Evolutionary conservation across 2,888 invertebrate genomes (phyloP).

Genomic region (Steromphala cineraria): DNA sequence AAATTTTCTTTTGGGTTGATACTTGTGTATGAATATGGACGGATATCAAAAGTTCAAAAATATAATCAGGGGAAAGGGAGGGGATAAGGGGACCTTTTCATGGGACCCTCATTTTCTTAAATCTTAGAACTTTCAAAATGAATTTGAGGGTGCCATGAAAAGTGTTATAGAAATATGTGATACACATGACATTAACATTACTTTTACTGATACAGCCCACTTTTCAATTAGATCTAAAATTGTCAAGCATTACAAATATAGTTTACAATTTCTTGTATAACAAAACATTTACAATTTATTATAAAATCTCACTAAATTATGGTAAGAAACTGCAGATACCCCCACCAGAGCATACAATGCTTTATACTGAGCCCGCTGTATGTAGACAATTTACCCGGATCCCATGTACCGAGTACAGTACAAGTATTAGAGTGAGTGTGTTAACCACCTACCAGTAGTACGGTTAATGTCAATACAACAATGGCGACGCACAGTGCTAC

Average conservation of each 20-base stretch:
- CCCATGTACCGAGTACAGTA: background rate
- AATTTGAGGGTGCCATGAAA: background rate
- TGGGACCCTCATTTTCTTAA: background rate
- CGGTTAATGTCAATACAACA: constrained; percentile 70
- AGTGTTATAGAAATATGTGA: background rate
- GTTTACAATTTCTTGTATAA: too few species aligned
- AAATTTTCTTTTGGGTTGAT: background rate
- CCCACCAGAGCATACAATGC: background rate
- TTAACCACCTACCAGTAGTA: constrained; percentile 64
- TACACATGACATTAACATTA: background rate
- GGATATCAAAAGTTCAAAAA: too few species aligned
- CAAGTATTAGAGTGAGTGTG: constrained; percentile 32
- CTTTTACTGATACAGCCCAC: background rate
- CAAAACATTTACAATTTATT: background rate
- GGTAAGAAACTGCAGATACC: background rate
- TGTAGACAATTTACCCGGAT: background rate
- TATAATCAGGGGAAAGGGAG: background rate
- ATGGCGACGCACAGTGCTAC: constrained; percentile 70
- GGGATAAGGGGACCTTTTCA: background rate
- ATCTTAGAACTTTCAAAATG: background rate
- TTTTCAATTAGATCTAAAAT: too few species aligned
- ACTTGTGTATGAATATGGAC: background rate
- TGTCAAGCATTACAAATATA: too few species aligned
- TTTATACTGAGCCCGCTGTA: background rate
- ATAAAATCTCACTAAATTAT: background rate